These are phyloP conservation scores for Drosophila chauvacae DNA, from an alignment of 1,140 invertebrate genomes.

Conservation along the genomic window DNA sequence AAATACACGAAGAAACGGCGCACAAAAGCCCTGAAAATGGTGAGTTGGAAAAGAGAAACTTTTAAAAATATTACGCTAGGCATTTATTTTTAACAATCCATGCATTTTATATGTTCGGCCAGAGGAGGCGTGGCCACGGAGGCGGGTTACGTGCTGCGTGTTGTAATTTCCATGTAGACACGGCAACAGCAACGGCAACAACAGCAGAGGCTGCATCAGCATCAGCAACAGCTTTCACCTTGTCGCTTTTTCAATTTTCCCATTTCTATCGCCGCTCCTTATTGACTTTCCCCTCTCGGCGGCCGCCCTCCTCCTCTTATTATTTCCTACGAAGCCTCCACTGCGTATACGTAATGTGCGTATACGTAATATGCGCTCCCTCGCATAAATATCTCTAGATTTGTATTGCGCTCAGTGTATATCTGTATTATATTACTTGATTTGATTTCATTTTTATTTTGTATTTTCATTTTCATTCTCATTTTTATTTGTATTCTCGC, in stretches of 20 bases:
- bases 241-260: slow-evolving; percentile 79
- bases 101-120: slow-evolving; percentile 69
- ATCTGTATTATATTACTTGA: slow-evolving; percentile 53
- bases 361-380: slow-evolving; percentile 6
- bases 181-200: slow-evolving; percentile 19
- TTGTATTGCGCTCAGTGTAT: slow-evolving; percentile 3
- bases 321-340: neutral
- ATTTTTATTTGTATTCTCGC: slow-evolving; percentile 7
- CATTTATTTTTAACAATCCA: slow-evolving; percentile 78
- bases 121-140: slow-evolving; percentile 12
- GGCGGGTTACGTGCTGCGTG: slow-evolving; percentile 46
- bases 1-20: slow-evolving; percentile 39
- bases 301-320: neutral
- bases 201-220: neutral
- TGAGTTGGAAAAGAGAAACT: slow-evolving; percentile 38
- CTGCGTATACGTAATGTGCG: slow-evolving; percentile 4
- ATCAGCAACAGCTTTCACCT: slow-evolving; percentile 63
- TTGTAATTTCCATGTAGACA: slow-evolving; percentile 78
- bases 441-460: slow-evolving; percentile 48
- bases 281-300: slow-evolving; percentile 28
- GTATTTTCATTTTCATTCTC: slow-evolving; percentile 19
- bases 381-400: neutral
- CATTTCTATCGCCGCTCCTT: slow-evolving; percentile 40
- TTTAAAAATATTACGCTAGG: slow-evolving; percentile 72
- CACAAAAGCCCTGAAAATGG: slow-evolving; percentile 10